phyloP scores from a whole-genome alignment of 2,888 invertebrate species.

The Itoplectis maculator region DNA sequence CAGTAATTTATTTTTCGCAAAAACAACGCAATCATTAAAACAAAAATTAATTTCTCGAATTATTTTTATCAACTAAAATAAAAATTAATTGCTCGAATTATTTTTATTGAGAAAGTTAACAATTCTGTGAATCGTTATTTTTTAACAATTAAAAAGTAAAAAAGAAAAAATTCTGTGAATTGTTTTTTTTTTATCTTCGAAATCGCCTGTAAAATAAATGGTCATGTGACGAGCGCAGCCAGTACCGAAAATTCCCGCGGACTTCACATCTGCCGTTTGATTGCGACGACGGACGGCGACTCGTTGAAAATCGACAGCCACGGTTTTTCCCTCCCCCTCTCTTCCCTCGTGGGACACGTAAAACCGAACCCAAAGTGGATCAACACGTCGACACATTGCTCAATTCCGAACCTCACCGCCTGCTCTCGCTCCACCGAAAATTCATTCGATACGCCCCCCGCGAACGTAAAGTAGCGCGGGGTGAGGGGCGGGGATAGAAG shows the following conservation, averaged over 20 bases:
- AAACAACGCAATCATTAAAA: no score
- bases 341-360: not conserved
- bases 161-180: no score
- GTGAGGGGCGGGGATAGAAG: no score
- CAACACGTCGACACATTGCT: slow-evolving; percentile 49
- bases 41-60: no score
- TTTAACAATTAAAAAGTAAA: no score
- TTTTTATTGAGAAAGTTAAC: no score
- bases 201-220: not conserved
- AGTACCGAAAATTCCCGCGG: not conserved
- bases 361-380: slow-evolving; percentile 21
- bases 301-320: slow-evolving; percentile 52
- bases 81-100: no score
- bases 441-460: slow-evolving; percentile 13
- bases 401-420: slow-evolving; percentile 45
- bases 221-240: not conserved
- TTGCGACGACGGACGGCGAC: slow-evolving; percentile 25
- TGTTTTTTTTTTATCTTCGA: no score
- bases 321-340: slow-evolving; percentile 50
- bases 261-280: slow-evolving; percentile 38
- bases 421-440: slow-evolving; percentile 11
- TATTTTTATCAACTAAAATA: no score
- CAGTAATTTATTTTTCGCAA: no score
- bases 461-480: slow-evolving; percentile 34
- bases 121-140: no score